These are phyloP conservation scores for Marmota flaviventris DNA, from an alignment of 2,113 vertebrate species.

Conservation along the genomic window DNA sequence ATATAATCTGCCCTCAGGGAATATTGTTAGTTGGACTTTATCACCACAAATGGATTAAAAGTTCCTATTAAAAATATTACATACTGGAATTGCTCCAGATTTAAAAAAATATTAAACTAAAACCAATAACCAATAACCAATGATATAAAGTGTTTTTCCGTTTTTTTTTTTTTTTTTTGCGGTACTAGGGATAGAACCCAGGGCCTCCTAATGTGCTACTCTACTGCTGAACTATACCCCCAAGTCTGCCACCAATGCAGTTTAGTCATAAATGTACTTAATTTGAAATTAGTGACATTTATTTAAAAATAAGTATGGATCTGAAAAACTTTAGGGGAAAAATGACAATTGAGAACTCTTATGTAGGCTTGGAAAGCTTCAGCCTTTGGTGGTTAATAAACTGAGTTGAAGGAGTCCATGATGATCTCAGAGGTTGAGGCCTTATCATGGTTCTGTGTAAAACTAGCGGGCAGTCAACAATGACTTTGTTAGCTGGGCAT, in stretches of 20 bases:
- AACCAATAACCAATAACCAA: not conserved
- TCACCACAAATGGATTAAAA: not conserved
- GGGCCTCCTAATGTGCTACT: not conserved
- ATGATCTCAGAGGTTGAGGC: not conserved
- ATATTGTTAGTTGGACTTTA: slow-evolving; percentile 19
- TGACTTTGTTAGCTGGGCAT: not conserved
- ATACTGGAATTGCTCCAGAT: not conserved
- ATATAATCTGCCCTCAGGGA: not conserved
- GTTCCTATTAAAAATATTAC: not conserved
- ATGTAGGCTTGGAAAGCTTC: slow-evolving; percentile 55
- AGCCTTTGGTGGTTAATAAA: slow-evolving; percentile 50
- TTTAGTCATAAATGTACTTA: slow-evolving; percentile 43
- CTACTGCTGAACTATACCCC: not conserved
- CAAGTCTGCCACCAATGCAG: not conserved
- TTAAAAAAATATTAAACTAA: slow-evolving; percentile 19
- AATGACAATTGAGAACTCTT: slow-evolving; percentile 15
- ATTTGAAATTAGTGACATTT: slow-evolving; percentile 56
- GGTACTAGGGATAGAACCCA: not conserved
- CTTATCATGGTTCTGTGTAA: slow-evolving; percentile 49
- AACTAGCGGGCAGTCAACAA: not conserved
- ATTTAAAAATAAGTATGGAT: slow-evolving; percentile 32
- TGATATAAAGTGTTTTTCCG: not conserved
- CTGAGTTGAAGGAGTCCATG: not conserved
- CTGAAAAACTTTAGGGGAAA: slow-evolving; percentile 46
- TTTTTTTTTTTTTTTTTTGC: no score